Evolutionary conservation across 2,113 vertebrate species (phyloP).

Genomic region (Neogale vison): DNA sequence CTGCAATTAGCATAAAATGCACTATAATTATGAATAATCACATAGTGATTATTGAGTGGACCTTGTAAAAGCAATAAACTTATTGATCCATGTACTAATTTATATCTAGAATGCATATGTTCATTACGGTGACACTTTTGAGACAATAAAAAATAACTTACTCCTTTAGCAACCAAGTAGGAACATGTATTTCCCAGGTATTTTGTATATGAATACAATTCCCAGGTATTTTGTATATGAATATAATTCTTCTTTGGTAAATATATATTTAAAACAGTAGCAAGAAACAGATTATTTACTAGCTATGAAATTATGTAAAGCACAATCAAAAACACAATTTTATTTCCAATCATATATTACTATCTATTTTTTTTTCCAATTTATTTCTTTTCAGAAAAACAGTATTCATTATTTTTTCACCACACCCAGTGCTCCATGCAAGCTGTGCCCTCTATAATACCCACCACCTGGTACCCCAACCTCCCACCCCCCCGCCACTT

Average conservation of each 20-base stretch:
- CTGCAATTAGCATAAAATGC: conserved; percentile 77
- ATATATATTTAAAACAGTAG: conserved; percentile 6
- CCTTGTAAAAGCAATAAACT: conserved; percentile 74
- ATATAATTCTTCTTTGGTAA: conserved; percentile 50
- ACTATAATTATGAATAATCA: conserved; percentile 71
- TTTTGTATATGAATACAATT: conserved; percentile 63
- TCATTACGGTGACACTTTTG: not conserved
- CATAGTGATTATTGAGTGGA: conserved; percentile 73
- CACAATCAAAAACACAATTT: not conserved
- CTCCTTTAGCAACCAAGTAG: conserved; percentile 44
- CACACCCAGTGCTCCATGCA: no score
- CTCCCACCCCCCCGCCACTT: no score
- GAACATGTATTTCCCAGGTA: conserved; percentile 43
- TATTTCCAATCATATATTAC: not conserved
- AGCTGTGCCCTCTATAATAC: no score
- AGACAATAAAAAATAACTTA: conserved; percentile 61
- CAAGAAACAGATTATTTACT: not conserved
- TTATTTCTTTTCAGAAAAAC: no score
- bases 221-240: conserved; percentile 51
- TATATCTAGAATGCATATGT: conserved; percentile 41
- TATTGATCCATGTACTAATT: conserved; percentile 71
- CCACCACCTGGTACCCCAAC: no score
- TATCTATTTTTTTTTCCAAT: no score
- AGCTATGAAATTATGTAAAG: not conserved
- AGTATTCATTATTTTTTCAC: no score